A percentile compares a stretch with the other conserved stretches of the same genome.
phyloP scores from a whole-genome alignment of 1,140 invertebrate genomes.

The Diorhabda carinulata region DNA sequence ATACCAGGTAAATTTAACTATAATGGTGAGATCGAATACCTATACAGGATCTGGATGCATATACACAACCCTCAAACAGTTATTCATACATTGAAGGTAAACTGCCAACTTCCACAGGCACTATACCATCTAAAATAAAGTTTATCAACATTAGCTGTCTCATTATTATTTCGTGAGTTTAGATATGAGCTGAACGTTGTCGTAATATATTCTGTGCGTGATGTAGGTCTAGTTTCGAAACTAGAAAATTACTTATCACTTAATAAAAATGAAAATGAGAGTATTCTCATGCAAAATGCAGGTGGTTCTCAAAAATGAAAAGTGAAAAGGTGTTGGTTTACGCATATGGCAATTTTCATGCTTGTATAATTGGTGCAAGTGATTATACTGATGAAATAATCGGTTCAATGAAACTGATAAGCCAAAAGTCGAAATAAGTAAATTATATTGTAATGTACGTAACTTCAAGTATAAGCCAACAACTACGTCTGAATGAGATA shows the following conservation, averaged over 20 bases:
- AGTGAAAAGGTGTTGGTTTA: not conserved
- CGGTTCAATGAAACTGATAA: too few relatives aligned
- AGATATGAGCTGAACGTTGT: not conserved
- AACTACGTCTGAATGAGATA: too few relatives aligned
- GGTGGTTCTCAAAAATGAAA: not conserved
- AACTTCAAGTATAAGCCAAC: too few relatives aligned
- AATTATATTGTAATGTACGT: too few relatives aligned
- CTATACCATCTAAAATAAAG: not conserved
- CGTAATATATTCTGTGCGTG: not conserved
- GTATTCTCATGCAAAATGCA: not conserved
- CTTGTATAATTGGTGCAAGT: not conserved
- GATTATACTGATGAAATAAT: too few relatives aligned
- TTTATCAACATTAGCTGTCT: not conserved
- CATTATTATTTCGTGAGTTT: not conserved
- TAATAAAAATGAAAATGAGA: not conserved
- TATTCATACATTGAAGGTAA: conserved; percentile 1
- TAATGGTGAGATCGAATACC: not conserved
- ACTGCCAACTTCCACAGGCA: not conserved
- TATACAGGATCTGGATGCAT: not conserved
- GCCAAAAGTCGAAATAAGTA: too few relatives aligned
- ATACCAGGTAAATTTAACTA: not conserved
- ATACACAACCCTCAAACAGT: not conserved
- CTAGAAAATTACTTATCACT: conserved; percentile 3
- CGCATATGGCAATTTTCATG: not conserved
- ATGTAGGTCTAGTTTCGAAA: not conserved